Evolutionary conservation across 2,113 vertebrate genomes (phyloP).

Genomic region (Anarhynchus alexandrinus): DNA sequence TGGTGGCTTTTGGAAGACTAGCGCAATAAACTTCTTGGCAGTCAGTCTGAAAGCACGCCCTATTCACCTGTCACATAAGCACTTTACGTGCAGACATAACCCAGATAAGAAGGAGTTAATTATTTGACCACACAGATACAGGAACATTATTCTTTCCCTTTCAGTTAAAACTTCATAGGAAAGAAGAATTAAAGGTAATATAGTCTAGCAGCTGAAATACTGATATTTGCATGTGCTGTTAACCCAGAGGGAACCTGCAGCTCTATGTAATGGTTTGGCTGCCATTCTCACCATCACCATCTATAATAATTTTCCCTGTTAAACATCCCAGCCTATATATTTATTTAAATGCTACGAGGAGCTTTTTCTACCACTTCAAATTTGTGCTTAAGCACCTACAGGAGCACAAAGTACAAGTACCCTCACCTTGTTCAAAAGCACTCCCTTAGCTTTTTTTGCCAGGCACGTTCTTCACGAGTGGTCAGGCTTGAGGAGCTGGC

Average conservation of each 20-base stretch:
- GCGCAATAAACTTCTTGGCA: neutral
- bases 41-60: neutral
- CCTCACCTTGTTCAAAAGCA: neutral
- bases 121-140: neutral
- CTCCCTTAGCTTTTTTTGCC: neutral
- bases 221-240: neutral
- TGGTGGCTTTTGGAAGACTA: neutral
- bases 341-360: neutral
- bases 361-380: neutral
- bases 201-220: neutral
- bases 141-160: neutral
- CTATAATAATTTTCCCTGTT: neutral
- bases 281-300: neutral
- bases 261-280: neutral
- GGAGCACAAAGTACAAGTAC: neutral
- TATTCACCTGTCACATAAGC: neutral
- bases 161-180: neutral
- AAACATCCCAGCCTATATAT: neutral
- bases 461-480: accelerated
- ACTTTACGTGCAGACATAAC: neutral
- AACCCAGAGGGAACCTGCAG: neutral
- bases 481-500: neutral
- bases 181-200: neutral
- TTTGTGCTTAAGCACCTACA: neutral
- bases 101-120: neutral